These are phyloP conservation scores for Pungitius pungitius DNA, from an alignment of 2,113 vertebrate genomes.

Conservation along the genomic window DNA sequence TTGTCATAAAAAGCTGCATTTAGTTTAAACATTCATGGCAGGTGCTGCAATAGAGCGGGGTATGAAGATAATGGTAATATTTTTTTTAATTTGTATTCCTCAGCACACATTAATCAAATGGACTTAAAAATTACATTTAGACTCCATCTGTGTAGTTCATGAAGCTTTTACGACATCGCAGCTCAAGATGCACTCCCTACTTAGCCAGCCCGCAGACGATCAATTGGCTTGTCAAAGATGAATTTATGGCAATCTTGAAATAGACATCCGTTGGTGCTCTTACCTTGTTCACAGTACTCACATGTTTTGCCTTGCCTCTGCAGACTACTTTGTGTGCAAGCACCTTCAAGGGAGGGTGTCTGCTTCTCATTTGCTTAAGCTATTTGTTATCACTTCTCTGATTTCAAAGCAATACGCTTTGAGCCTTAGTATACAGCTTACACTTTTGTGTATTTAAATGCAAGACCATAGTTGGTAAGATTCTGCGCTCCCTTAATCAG, in stretches of 20 bases:
- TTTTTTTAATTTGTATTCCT: slow-evolving; percentile 31
- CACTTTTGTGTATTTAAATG: not conserved
- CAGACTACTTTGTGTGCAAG: slow-evolving; percentile 42
- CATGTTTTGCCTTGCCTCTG: slow-evolving; percentile 45
- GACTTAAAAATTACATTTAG: slow-evolving; percentile 19
- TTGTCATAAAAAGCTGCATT: slow-evolving; percentile 47
- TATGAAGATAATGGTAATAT: slow-evolving; percentile 22
- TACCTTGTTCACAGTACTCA: slow-evolving; percentile 55
- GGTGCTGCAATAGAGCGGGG: not conserved
- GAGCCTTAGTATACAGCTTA: not conserved
- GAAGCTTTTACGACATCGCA: slow-evolving; percentile 9
- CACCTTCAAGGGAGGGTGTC: slow-evolving; percentile 56
- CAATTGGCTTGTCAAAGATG: slow-evolving; percentile 44
- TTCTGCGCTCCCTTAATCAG: not conserved
- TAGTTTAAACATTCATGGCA: slow-evolving; percentile 1
- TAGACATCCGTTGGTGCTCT: slow-evolving; percentile 49
- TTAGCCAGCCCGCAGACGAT: slow-evolving; percentile 28
- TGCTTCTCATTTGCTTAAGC: slow-evolving; percentile 38
- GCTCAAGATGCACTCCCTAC: too few relatives aligned
- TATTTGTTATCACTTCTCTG: slow-evolving; percentile 1
- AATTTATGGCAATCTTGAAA: slow-evolving; percentile 66
- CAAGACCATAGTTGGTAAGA: not conserved
- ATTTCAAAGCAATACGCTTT: not conserved
- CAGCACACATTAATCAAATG: slow-evolving; percentile 27
- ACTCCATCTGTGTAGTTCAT: slow-evolving; percentile 33